Evolutionary conservation across 1,140 invertebrate species (phyloP), one percentile per base, ranked within the genome.

Genomic region (Brachionus plicatilis): DNA sequence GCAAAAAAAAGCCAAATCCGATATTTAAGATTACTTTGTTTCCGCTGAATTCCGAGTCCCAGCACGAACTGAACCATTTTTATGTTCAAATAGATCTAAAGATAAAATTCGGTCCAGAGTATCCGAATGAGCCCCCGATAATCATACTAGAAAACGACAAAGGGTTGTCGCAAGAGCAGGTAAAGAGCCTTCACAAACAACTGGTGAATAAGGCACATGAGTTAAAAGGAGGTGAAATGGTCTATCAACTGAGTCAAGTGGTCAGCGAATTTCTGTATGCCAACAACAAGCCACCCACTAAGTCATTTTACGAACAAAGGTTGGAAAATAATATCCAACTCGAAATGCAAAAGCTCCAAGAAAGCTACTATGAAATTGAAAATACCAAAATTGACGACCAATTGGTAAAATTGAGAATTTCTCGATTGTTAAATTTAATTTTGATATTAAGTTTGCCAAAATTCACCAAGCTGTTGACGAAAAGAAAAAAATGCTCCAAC

Each of bases 261-360:
- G 92, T 94, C 14, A 88, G 92, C 88, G 90, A 92, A 89, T 94
- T 93, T 88, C 89, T 95, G 2, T 91, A 93, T 85, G 87, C 91
- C 20, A 90, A 94, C 87, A 94, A 94, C 87, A 93, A 93, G 87
- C 93, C 94, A 20, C 91, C 92, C 1, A 92, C 91, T 85, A 91
- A 92, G 82, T 94, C 94, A 53, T 94, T 94, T 88, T 94, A 94
- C 88, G 94, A 95, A 85, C 93, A 95, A 88, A 95, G 95, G 94
- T 88, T 94, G 4, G 91, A 90, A 12, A 92, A 92, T 82, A 91
- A 93, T 85, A 88, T 91, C 85, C 91, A 92, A 87, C 90, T 92
- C 85, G 90, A 93, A 79, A 86, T 88, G 75, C 85, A 88, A 84
- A 85, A 86, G 60, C 87, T 85, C 1, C 65, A 87, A 60, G 88